These are phyloP conservation scores for Rhyacophila brunnea DNA, from an alignment of 1,140 invertebrate genomes.

Conservation along the genomic window DNA sequence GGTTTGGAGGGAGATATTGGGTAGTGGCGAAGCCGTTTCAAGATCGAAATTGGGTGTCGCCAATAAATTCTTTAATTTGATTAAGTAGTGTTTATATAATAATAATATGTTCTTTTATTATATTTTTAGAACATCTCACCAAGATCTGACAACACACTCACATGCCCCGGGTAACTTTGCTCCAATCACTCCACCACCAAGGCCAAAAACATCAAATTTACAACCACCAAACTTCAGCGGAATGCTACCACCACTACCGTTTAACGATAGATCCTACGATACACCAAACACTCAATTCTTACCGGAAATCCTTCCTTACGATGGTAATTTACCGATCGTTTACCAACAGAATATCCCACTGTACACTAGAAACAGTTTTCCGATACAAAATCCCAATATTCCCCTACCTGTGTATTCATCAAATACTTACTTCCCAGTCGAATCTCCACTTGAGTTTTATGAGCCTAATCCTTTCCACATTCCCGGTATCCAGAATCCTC, in stretches of 20 bases:
- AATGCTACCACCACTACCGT: slow-evolving; percentile 43
- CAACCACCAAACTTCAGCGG: slow-evolving; percentile 37
- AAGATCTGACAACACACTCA: slow-evolving; percentile 46
- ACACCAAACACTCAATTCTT: slow-evolving; percentile 44
- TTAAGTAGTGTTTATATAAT: no score
- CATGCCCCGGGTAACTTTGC: slow-evolving; percentile 57
- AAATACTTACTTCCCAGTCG: slow-evolving; percentile 4
- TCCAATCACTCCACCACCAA: slow-evolving; percentile 47
- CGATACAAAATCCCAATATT: slow-evolving; percentile 5
- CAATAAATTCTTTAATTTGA: no score
- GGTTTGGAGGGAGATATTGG: no score
- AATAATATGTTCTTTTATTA: no score
- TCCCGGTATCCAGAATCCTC: slow-evolving; percentile 1
- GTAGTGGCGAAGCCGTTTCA: no score
- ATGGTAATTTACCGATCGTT: slow-evolving; percentile 36
- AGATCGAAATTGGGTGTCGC: no score
- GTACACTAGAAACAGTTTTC: slow-evolving; percentile 6
- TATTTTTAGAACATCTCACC: not conserved
- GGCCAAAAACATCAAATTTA: slow-evolving; percentile 38
- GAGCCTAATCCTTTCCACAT: slow-evolving; percentile 4
- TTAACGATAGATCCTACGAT: slow-evolving; percentile 39
- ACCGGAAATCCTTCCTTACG: slow-evolving; percentile 36
- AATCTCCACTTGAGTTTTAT: not conserved
- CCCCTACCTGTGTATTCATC: slow-evolving; percentile 6
- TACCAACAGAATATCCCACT: not conserved